Evolutionary conservation across 1,140 invertebrate species (phyloP).

Genomic region (Cyclina sinensis): DNA sequence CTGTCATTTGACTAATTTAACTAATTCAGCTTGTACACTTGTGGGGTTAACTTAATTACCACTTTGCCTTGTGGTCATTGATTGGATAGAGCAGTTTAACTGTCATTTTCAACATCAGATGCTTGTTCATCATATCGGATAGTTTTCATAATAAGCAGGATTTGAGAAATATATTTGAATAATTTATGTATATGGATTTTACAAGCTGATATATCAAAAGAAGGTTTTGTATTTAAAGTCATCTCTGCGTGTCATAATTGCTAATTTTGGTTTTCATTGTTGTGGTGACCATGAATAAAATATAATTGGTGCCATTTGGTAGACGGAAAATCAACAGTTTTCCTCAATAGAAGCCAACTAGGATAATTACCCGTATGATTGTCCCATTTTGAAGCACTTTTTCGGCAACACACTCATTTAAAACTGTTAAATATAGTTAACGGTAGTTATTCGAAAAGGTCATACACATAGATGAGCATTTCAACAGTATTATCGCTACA

Average conservation of each 20-base stretch:
- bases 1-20: constrained; percentile 58
- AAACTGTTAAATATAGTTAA: constrained; percentile 45
- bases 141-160: neutral
- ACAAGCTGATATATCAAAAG: constrained; percentile 2
- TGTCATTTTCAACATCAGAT: constrained; percentile 3
- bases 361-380: constrained; percentile 48
- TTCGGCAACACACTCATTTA: constrained; percentile 26
- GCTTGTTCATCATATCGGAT: neutral
- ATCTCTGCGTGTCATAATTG: constrained; percentile 29
- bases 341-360: neutral
- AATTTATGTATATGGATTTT: constrained; percentile 32
- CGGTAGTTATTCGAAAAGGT: constrained; percentile 46
- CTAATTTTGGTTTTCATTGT: constrained; percentile 37
- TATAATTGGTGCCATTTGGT: constrained; percentile 56
- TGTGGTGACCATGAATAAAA: constrained; percentile 53
- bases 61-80: constrained; percentile 52
- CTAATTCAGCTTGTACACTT: constrained; percentile 55
- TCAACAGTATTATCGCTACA: constrained; percentile 31
- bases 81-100: constrained; percentile 33
- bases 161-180: constrained; percentile 38
- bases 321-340: constrained; percentile 46
- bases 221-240: constrained; percentile 5
- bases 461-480: constrained; percentile 22
- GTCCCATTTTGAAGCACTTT: constrained; percentile 33
- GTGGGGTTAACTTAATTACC: constrained; percentile 52